These are phyloP conservation scores for Acleris emargana DNA, from an alignment of 2,888 invertebrate genomes.

Conservation along the genomic window DNA sequence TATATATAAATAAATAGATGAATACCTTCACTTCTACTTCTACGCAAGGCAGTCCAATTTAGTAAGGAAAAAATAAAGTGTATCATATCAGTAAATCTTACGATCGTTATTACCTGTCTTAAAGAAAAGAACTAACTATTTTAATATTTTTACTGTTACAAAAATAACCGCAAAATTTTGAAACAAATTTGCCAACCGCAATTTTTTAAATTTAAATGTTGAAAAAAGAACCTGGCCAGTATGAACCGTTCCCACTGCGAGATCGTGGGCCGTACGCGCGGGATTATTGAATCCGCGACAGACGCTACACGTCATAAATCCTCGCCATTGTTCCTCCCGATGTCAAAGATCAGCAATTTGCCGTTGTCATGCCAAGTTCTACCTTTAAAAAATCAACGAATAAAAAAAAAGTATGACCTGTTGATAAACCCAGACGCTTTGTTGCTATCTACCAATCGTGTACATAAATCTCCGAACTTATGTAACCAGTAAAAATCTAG, in stretches of 20 bases:
- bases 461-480: conserved; percentile 2
- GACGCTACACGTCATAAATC: conserved; percentile 55
- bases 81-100: no score
- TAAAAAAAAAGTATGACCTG: background rate
- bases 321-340: conserved; percentile 74
- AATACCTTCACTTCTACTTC: no score
- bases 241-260: conserved; percentile 30
- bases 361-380: conserved; percentile 66
- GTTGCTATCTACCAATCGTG: background rate
- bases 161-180: no score
- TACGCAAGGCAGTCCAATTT: no score
- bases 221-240: conserved; percentile 1
- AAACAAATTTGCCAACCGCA: background rate
- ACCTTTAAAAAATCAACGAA: conserved; percentile 34
- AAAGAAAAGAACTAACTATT: no score
- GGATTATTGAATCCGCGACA: conserved; percentile 49
- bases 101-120: no score
- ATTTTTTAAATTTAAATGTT: background rate
- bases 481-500: background rate
- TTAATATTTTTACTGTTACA: no score
- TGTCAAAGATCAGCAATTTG: conserved; percentile 82
- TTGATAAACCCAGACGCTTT: conserved; percentile 11
- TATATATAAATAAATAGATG: no score
- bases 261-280: conserved; percentile 37
- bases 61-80: no score